Base-by-base conservation (phyloP, 2,888 invertebrate species). In the Himalopsyche japonica region DNA sequence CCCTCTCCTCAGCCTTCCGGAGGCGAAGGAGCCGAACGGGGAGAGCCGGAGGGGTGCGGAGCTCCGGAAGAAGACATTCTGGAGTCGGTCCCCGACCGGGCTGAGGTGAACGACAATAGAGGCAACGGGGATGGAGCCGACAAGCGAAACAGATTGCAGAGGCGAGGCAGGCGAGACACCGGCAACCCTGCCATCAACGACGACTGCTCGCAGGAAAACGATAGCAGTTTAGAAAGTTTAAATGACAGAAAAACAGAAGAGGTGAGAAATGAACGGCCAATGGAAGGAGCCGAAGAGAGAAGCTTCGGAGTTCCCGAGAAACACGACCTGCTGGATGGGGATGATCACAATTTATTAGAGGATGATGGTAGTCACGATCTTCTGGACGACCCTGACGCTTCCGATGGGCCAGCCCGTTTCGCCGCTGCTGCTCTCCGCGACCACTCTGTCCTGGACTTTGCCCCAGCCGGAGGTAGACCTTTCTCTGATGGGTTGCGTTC, bases 311-410 rank as follows among this genome's bases (percentile, higher is more conserved):
- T 84, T 12, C 86, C 86, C n/a, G 92, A 92, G 85, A 90, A 92
- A 88, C 92, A 92, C 88, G 92, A 91, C 87, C 88, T 92, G 83
- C 88, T 92, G 87, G 92, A 92, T 84, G 92, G 84, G 76, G 84
- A 91, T 87, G 92, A 92, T 85, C 92, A 86, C 49, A 86, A 84
- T 64, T 80, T 87, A 15, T 77, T 87, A 3, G 87, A 87, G 34
- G 87, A 87, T 37, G 76, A 87, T 64, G 86, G 86, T n/a, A 82
- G 82, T 32, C 86, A 85, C 43, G 83, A 84, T 30, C 76, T 87
- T 20, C 77, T 87, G 20, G 70, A 70, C 15, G 70, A 70, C 15
- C 70, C 70, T 27, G 76, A 80, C n/a, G 48, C 79, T n/a, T 48
- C 76, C 15, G 57, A 78, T 20, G 64, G 64, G 48, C 76, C 30